Evolutionary conservation across 2,888 invertebrate species (phyloP), one percentile per base, ranked within the genome.

Genomic region (Lomographa bimaculata): DNA sequence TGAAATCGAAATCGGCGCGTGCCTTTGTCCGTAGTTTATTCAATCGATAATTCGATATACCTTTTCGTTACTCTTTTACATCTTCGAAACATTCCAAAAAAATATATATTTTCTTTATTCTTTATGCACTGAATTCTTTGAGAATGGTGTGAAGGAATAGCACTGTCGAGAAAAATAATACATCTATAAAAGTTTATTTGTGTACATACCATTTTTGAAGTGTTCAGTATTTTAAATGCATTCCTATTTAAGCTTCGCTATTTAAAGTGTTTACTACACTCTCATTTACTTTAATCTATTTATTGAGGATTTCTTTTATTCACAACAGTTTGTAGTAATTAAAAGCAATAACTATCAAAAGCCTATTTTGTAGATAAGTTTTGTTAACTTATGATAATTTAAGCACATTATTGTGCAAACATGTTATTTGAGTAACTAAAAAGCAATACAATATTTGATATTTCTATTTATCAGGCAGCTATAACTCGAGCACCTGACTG

Each of bases 1-100:
- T 52, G 50, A 59, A 49, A 58, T 32, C 56, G 59, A 65, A 63
- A 65, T 70, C 59, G 54, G 69, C 55, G 55, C 78, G 82, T 83
- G 86, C 85, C 84, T 86, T 83, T 67, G 50, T 45, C 61, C 70
- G 64, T 76, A 72, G 57, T 65, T 50, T 47, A 53, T 70, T 70
- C 60, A 58, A 57, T n/a, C n/a, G n/a, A n/a, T n/a, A n/a, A n/a
- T n/a, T 60, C 44, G 48, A 55, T 48, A 53, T 26, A 34, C 10
- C 44, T 34, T 34, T 44, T 32, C 29, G 43, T 55, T 14, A 14
- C 14, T 14, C 14, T 14, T 4, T 37, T 54, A 41, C 42, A 71
- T 63, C 84, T 86, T 87, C 86, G 70, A 76, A 69, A 87, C 86
- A 87, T 87, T 87, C 87, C 87, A 87, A 84, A 82, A 79, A 84